phyloP scores from a whole-genome alignment of 2,888 invertebrate genomes.

The Corbicula japonica region DNA sequence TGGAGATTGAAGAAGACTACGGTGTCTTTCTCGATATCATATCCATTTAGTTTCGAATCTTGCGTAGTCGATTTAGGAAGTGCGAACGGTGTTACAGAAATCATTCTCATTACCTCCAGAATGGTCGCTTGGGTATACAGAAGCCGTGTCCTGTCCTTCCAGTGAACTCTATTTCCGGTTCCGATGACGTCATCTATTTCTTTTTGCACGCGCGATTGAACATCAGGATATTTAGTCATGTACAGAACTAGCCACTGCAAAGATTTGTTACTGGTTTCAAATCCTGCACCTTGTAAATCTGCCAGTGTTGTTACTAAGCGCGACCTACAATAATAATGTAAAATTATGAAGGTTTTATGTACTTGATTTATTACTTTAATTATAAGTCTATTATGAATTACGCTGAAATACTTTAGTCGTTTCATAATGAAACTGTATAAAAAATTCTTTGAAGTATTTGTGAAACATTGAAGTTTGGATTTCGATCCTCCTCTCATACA shows the following conservation, averaged over 20 bases:
- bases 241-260: conserved; percentile 72
- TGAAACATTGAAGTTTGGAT: no score
- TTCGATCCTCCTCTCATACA: no score
- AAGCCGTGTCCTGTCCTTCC: conserved; percentile 57
- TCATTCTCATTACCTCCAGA: conserved; percentile 69
- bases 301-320: conserved; percentile 59
- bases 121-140: conserved; percentile 72
- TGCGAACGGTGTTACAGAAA: conserved; percentile 70
- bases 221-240: conserved; percentile 67
- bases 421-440: no score
- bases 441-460: no score
- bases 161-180: conserved; percentile 33
- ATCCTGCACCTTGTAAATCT: conserved; percentile 71
- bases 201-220: conserved; percentile 68
- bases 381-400: no score
- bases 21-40: conserved; percentile 29
- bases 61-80: conserved; percentile 71
- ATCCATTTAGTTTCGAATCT: conserved; percentile 36
- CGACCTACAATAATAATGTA: no score
- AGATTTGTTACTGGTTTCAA: conserved; percentile 64
- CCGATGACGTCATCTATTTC: conserved; percentile 74
- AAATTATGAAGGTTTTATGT: no score
- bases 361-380: no score
- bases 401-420: no score
- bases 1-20: conserved; percentile 56